Conservation (phyloP, 2,113 vertebrate genomes). For the Brienomyrus longianalis region DNA sequence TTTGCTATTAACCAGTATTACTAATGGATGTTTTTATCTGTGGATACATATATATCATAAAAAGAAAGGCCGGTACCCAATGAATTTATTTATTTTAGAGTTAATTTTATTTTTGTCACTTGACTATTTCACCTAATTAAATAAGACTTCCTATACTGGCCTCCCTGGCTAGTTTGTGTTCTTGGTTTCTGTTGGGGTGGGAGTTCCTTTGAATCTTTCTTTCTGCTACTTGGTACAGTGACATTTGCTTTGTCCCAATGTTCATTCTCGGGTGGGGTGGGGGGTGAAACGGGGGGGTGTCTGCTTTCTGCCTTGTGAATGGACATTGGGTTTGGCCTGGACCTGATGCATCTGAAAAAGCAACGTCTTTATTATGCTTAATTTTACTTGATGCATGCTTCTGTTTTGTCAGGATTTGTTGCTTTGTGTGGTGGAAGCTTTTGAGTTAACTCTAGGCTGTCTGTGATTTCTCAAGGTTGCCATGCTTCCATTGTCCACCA, state of each 20-base stretch:
- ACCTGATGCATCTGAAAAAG: neutral
- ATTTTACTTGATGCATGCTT: neutral
- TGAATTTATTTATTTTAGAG: neutral
- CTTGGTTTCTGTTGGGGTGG: neutral
- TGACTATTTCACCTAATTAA: neutral
- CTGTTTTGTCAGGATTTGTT: neutral
- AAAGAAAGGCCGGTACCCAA: neutral
- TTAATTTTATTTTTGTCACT: neutral
- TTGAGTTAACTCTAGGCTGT: neutral
- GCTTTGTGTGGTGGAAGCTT: neutral
- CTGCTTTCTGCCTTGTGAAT: neutral
- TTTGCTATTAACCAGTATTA: neutral
- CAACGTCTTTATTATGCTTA: neutral
- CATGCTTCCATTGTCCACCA: neutral
- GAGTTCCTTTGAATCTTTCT: neutral
- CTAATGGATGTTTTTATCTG: too few relatives aligned
- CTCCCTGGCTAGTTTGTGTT: neutral
- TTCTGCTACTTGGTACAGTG: neutral
- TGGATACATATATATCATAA: neutral
- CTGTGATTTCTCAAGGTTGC: neutral
- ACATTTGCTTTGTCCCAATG: neutral
- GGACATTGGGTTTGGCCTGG: neutral
- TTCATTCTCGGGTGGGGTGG: neutral
- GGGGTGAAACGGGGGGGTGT: neutral
- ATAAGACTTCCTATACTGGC: neutral